A percentile compares a stretch with the other conserved stretches of the same genome.
Conservation (phyloP, 2,113 vertebrate genomes). For the Tonatia bakeri region DNA sequence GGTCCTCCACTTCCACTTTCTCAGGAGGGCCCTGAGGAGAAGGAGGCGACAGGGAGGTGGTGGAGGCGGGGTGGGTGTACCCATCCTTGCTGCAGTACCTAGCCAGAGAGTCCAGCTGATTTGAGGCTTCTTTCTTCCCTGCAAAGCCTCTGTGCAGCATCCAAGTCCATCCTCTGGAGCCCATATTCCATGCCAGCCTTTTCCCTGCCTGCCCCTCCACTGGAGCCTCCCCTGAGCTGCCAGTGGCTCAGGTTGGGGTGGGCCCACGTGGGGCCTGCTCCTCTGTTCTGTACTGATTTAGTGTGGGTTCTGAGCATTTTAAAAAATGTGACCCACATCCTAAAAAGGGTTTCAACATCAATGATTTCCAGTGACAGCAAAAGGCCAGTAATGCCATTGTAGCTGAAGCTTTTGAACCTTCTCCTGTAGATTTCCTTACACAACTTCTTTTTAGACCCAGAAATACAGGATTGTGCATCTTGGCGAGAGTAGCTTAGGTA, state of each 20-base stretch:
- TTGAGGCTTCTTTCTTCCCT: neutral
- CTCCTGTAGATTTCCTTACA: neutral
- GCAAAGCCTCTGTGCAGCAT: neutral
- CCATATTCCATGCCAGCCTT: neutral
- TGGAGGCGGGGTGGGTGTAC: neutral
- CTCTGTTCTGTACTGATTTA: neutral
- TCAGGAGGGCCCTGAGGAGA: neutral
- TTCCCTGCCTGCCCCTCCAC: fast-evolving
- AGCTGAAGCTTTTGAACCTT: neutral
- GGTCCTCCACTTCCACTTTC: neutral
- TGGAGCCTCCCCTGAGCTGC: neutral
- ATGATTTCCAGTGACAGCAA: neutral
- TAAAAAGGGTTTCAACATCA: neutral
- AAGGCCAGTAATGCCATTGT: neutral
- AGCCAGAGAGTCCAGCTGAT: neutral
- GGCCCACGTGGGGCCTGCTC: neutral
- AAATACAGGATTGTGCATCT: neutral
- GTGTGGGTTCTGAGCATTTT: neutral
- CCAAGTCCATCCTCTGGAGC: neutral
- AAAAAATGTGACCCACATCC: neutral
- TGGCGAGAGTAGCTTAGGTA: neutral
- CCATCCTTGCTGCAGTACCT: neutral
- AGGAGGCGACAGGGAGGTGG: no score
- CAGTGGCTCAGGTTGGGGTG: neutral
- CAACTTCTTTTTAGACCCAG: neutral